Evolutionary conservation across 2,888 invertebrate species (phyloP).

Genomic region (Disparrhopalites patrizii): DNA sequence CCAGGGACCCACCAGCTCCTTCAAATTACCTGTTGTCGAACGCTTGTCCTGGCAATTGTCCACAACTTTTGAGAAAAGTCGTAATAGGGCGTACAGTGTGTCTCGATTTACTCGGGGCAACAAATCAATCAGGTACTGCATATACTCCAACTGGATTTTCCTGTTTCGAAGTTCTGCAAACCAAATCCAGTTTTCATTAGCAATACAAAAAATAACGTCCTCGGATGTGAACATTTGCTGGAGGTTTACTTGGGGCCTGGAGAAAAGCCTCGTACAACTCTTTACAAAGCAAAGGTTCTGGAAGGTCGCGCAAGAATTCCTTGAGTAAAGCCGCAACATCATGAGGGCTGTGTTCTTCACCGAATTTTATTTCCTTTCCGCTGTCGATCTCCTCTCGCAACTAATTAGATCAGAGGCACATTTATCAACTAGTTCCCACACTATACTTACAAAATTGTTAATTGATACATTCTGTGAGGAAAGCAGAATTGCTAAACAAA

Average conservation of each 20-base stretch:
- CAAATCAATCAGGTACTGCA: conserved; percentile 77
- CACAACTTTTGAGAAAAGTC: conserved; percentile 74
- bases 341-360: conserved; percentile 80
- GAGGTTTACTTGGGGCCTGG: conserved; percentile 86
- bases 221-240: neutral
- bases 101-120: conserved; percentile 84
- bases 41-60: conserved; percentile 65
- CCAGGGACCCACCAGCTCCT: too few species aligned
- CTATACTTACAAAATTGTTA: too few species aligned
- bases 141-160: conserved; percentile 73
- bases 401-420: conserved; percentile 53
- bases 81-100: conserved; percentile 76
- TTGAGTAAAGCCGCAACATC: conserved; percentile 90
- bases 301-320: conserved; percentile 87
- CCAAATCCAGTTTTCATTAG: neutral
- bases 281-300: conserved; percentile 83
- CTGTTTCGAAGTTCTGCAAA: conserved; percentile 72
- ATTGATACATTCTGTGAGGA: neutral
- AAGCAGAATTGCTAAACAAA: too few species aligned
- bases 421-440: neutral
- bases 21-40: conserved; percentile 54
- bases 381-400: conserved; percentile 85
- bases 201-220: neutral
- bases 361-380: conserved; percentile 64
- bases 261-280: conserved; percentile 86